Evolutionary conservation across 2,888 invertebrate genomes (phyloP), one percentile per base, ranked within the genome.

Genomic region (Drosophila siamana): DNA sequence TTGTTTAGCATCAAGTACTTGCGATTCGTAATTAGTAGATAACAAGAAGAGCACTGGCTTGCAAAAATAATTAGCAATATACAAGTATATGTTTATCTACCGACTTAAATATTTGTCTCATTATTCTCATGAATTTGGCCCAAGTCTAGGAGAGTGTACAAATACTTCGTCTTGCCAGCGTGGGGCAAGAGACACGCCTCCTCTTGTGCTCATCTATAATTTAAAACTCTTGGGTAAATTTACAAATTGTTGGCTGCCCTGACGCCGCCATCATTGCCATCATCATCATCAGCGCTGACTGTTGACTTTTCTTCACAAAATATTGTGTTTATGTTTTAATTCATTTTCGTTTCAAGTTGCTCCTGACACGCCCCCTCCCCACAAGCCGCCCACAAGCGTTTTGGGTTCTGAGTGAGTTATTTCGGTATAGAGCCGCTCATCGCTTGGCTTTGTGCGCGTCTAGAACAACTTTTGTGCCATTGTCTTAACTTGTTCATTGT

Each of bases 161-260:
- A 33, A 6, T 13, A 16, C n/a, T 50, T 50, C 43, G 30, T 3
- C 41, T 16, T 24, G n/a, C n/a, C 41, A 28, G n/a, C 28, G 1
- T 19, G 19, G 19, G 3, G n/a, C 13, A 30, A 16, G 22, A 19
- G 9, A 26, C n/a, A 61, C 13, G 11, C 28, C n/a, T n/a, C 7
- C 28, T 33, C 56, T 54, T 19, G 24, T 7, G 41, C 41, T 56
- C 56, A 71, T 71, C 33, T 33, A 41, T 40, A 44, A 76, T 76
- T 54, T 13, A 66, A 67, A 41, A 28, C 74, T 62, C 46, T 52
- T 59, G 57, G 57, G 43, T 15, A 55, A 55, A 60, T 63, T 62
- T 66, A 55, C 57, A 36, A 43, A 30, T 55, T 46, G 22, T 22
- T 43, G 9, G n/a, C 13, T 28, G 13, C 19, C 54, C 24, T n/a